phyloP scores from a whole-genome alignment of 2,113 vertebrate species.

The Dryoscopus gambensis region DNA sequence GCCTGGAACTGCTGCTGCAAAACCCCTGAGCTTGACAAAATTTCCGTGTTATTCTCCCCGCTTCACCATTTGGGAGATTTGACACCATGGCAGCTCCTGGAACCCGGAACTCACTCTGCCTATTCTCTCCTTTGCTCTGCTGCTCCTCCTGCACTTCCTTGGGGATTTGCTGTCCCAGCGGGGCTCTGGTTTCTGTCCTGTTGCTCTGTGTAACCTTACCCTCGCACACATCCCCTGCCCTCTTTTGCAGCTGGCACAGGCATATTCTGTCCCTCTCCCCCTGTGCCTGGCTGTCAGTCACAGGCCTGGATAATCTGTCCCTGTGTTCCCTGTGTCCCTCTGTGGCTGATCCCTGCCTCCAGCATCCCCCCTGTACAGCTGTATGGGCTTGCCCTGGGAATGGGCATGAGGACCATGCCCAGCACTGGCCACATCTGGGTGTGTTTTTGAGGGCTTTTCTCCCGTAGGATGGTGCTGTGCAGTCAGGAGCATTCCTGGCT shows the following conservation, averaged over 20 bases:
- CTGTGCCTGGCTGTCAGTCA: neutral
- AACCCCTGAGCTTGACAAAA: neutral
- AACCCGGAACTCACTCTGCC: neutral
- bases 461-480: neutral
- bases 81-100: neutral
- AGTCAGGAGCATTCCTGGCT: neutral
- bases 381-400: neutral
- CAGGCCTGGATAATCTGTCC: neutral
- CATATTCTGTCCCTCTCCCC: neutral
- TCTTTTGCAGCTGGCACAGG: neutral
- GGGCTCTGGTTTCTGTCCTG: neutral
- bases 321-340: neutral
- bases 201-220: neutral
- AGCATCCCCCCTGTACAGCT: neutral
- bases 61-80: neutral
- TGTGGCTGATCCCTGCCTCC: fast-evolving
- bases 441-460: neutral
- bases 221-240: fast-evolving
- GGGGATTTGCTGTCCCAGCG: neutral
- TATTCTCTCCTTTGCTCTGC: fast-evolving
- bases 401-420: neutral
- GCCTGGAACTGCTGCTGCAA: neutral
- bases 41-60: neutral
- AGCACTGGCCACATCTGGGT: neutral
- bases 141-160: neutral